Evolutionary conservation across 2,113 vertebrate genomes (phyloP).

Genomic region (Brevimyrus niger): DNA sequence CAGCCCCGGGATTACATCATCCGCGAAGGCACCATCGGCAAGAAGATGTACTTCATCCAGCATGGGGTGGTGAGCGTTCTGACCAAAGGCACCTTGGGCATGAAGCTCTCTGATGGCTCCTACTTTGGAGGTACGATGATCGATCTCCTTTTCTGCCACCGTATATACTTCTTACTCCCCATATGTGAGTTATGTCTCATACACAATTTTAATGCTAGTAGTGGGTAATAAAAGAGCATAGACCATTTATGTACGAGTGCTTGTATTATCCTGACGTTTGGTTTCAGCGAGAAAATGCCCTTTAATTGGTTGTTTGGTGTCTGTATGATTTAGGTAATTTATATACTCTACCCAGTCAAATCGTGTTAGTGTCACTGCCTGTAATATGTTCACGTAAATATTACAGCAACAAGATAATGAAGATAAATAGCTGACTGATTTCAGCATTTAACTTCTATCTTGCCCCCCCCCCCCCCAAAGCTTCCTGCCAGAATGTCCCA

Average conservation of each 20-base stretch:
- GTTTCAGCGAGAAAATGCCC: not conserved
- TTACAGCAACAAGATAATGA: not conserved
- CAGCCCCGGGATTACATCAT: constrained; percentile 93
- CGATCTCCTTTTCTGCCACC: no score
- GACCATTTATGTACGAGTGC: not conserved
- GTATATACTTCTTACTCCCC: not conserved
- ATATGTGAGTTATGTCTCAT: not conserved
- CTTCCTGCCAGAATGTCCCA: constrained; percentile 8
- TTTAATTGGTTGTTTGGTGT: no score
- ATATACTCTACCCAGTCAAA: not conserved
- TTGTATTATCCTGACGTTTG: not conserved
- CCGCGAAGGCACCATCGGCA: constrained; percentile 89
- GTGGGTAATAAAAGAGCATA: not conserved
- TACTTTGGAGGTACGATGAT: constrained; percentile 86
- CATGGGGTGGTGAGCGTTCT: constrained; percentile 84
- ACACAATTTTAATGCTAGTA: not conserved
- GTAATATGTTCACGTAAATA: constrained; percentile 3
- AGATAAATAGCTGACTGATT: constrained; percentile 6
- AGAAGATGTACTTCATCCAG: constrained; percentile 99
- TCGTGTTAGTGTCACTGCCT: constrained; percentile 2
- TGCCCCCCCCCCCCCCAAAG: not conserved
- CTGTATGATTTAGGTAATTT: not conserved
- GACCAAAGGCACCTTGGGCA: constrained; percentile 80
- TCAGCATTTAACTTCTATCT: constrained; percentile 6
- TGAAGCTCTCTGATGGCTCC: constrained; percentile 94